These are phyloP conservation scores for Corythoichthys intestinalis DNA, from an alignment of 2,113 vertebrate genomes.

Conservation along the genomic window DNA sequence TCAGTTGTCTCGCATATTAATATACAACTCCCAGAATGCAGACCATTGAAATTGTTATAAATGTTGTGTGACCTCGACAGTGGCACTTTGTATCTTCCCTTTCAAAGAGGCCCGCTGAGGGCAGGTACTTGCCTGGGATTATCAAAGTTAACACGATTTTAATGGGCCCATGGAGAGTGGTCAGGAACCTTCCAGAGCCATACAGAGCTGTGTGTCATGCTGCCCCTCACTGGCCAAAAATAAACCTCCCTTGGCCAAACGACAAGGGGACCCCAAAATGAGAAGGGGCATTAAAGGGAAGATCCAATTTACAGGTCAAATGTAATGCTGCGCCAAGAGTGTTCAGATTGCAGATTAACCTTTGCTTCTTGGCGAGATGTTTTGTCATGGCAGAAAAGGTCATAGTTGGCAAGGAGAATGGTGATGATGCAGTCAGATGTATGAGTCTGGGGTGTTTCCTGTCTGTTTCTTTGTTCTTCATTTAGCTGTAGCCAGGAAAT, in stretches of 20 bases:
- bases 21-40: constrained; percentile 36
- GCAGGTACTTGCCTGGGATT: constrained; percentile 62
- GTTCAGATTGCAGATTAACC: constrained; percentile 84
- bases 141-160: constrained; percentile 75
- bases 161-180: constrained; percentile 66
- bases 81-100: constrained; percentile 60
- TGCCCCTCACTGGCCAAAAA: constrained; percentile 70
- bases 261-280: constrained; percentile 72
- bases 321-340: constrained; percentile 80
- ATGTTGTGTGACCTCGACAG: constrained; percentile 60
- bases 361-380: constrained; percentile 46
- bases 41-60: not conserved
- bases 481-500: constrained; percentile 14
- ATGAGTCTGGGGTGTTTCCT: constrained; percentile 25
- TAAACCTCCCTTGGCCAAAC: constrained; percentile 70
- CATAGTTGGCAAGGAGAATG: constrained; percentile 8
- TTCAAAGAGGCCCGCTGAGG: constrained; percentile 58
- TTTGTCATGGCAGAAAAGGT: constrained; percentile 27
- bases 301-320: constrained; percentile 84
- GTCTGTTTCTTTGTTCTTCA: constrained; percentile 22
- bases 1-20: constrained; percentile 35
- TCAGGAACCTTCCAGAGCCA: constrained; percentile 56
- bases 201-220: constrained; percentile 55
- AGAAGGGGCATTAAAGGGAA: constrained; percentile 80
- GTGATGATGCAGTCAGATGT: constrained; percentile 48